A percentile compares a stretch with the other conserved stretches of the same genome.
Evolutionary conservation across 1,140 invertebrate species (phyloP).

Genomic region (Diachasmimorpha longicaudata): DNA sequence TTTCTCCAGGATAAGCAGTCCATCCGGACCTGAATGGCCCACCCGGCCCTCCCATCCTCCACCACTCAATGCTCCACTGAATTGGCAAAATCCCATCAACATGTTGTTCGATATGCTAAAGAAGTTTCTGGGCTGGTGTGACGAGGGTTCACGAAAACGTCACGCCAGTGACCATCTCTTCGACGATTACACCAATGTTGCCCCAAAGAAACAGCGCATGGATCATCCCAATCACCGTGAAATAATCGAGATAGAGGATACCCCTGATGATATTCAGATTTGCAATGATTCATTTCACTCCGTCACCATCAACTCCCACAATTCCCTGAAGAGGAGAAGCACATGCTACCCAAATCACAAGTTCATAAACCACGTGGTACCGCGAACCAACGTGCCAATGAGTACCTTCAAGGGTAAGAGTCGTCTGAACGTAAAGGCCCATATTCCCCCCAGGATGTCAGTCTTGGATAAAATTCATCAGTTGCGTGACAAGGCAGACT

Average conservation of each 20-base stretch:
- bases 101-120: constrained; percentile 49
- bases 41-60: background rate
- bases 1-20: no score
- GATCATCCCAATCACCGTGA: constrained; percentile 18
- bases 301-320: background rate
- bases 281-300: constrained; percentile 8
- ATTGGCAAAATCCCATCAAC: constrained; percentile 23
- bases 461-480: constrained; percentile 40
- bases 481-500: constrained; percentile 49
- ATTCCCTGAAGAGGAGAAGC: constrained; percentile 24
- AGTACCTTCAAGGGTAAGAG: constrained; percentile 9
- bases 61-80: constrained; percentile 17
- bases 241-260: constrained; percentile 28
- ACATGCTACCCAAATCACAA: background rate
- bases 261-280: constrained; percentile 33
- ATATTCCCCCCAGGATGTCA: constrained; percentile 1
- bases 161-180: constrained; percentile 14
- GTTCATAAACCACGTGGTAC: background rate
- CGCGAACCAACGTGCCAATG: constrained; percentile 11
- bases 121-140: constrained; percentile 45
- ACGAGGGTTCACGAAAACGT: constrained; percentile 43
- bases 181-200: constrained; percentile 9
- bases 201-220: constrained; percentile 37
- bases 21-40: background rate
- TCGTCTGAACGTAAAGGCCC: background rate